These are phyloP conservation scores for Xestia xanthographa DNA, from an alignment of 2,888 invertebrate genomes.

Conservation along the genomic window DNA sequence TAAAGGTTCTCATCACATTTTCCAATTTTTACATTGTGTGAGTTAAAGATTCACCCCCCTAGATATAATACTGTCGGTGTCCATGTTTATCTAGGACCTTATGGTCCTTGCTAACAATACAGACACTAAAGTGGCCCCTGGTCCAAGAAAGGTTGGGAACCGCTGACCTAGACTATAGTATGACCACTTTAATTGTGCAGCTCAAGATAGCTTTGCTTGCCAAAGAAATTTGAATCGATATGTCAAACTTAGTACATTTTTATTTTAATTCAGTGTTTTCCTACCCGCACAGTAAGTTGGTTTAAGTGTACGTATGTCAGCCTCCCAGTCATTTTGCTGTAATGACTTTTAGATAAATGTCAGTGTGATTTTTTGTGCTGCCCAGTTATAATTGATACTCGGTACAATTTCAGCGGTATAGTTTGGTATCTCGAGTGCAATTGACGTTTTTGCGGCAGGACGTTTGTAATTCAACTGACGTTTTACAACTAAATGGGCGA, in stretches of 20 bases:
- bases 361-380: conserved; percentile 59
- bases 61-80: too few relatives aligned
- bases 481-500: conserved; percentile 54
- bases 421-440: conserved; percentile 44
- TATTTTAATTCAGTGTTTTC: neutral
- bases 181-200: too few relatives aligned
- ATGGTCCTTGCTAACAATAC: too few relatives aligned
- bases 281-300: neutral
- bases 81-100: too few relatives aligned
- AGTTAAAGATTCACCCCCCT: too few relatives aligned
- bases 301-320: conserved; percentile 11
- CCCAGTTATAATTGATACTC: conserved; percentile 54
- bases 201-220: too few relatives aligned
- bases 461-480: conserved; percentile 55
- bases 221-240: too few relatives aligned
- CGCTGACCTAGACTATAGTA: conserved; percentile 1
- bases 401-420: conserved; percentile 51
- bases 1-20: too few relatives aligned
- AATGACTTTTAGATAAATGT: conserved; percentile 65
- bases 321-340: conserved; percentile 45
- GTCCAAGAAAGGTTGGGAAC: too few relatives aligned
- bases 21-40: too few relatives aligned
- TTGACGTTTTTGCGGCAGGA: conserved; percentile 61
- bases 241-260: too few relatives aligned
- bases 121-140: too few relatives aligned